Base-by-base conservation (phyloP, 2,888 invertebrate genomes). In the Empis livida region DNA sequence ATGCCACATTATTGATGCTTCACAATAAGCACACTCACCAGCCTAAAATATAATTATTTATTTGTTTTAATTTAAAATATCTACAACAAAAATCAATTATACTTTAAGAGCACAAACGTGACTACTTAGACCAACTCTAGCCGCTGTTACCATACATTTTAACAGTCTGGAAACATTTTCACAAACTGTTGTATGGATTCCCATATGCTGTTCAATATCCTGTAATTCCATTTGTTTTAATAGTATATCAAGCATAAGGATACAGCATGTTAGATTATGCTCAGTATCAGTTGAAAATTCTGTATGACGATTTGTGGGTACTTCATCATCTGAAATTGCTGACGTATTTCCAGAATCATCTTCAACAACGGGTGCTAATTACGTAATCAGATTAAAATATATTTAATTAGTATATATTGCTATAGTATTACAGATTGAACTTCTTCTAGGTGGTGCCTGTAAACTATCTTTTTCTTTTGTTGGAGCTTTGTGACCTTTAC, bases 221-320 rank as follows among this genome's bases (percentile, higher is more conserved):
- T 91, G 90, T 13, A 92, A 72, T 62, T 90, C 88, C 79, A 91
- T 80, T 82, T 99, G 97, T 72, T 94, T 94, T 13, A 96, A 72
- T 43, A 95, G 71, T 55, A 96, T 85, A 63, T 99, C 97, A 53
- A 97, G 72, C 93, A 97, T 95, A 37, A 96, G 77, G 54, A 96
- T 91, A 64, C 93, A 96, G 62, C 95, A 95, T 1, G 89, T 88
- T n/a, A 95, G 73, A 65, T 92, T 90, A 45, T 82, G 72, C 59
- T 84, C 84, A 14, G 78, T 75, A 55, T 82, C 82, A 0, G 77
- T 75, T 54, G 83, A 81, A 47, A 83, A 84, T 59, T 82, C 82
- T 50, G 78, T 77, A 52, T 76, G 75, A 42, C 77, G 73, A 16
- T 74, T 73, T 13, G 74, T 72, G 2, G 77, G 77, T 5, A 74